Percentiles rank a stretch among this genome's conserved stretches.
Conservation (phyloP, 2,888 invertebrate species). For the Helicoverpa assulta region DNA sequence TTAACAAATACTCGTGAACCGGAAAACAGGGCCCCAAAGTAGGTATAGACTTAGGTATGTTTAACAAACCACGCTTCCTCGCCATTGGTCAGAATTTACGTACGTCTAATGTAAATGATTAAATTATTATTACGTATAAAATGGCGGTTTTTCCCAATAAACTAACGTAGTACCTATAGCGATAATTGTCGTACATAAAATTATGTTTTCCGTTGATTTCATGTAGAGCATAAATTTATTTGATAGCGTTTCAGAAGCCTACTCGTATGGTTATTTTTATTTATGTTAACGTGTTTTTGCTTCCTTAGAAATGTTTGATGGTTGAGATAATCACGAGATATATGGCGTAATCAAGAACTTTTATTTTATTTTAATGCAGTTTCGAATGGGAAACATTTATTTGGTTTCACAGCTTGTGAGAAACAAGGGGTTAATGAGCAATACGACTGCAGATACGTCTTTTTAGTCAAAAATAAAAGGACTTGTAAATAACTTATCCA, state of each 20-base stretch:
- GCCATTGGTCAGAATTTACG: slow-evolving; percentile 26
- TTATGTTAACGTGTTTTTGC: not conserved
- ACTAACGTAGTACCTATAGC: slow-evolving; percentile 5
- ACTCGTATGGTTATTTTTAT: not conserved
- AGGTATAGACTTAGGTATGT: not conserved
- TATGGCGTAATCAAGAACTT: not conserved
- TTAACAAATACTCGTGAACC: slow-evolving; percentile 26
- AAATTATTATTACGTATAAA: slow-evolving; percentile 26
- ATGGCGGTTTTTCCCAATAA: slow-evolving; percentile 44
- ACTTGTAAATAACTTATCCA: too few relatives aligned
- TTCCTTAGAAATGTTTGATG: not conserved
- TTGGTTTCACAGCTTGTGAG: too few relatives aligned
- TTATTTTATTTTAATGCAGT: not conserved
- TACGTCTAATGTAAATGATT: not conserved
- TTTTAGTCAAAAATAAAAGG: too few relatives aligned
- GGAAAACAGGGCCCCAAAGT: slow-evolving; percentile 48
- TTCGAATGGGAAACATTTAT: too few relatives aligned
- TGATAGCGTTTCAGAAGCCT: not conserved
- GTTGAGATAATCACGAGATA: not conserved
- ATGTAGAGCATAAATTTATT: not conserved
- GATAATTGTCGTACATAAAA: slow-evolving; percentile 26
- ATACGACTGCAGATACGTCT: too few relatives aligned
- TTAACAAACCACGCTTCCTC: slow-evolving; percentile 13
- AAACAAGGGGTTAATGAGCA: too few relatives aligned
- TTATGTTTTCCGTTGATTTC: slow-evolving; percentile 20